Evolutionary conservation across 2,888 invertebrate genomes (phyloP), one percentile per base, ranked within the genome.

Genomic region (Ornithoptera alexandrae): DNA sequence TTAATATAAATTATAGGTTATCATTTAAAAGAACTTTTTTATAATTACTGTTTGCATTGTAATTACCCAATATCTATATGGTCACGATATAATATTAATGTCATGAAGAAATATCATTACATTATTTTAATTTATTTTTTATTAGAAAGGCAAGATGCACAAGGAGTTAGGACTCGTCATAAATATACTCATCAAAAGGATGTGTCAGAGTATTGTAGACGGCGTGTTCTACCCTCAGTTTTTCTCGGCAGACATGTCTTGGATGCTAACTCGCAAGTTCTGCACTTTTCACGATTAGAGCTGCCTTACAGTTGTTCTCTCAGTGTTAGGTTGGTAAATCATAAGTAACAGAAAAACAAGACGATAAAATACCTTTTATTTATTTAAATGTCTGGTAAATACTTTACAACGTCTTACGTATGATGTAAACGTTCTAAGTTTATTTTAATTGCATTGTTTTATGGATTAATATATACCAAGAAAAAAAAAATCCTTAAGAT

Each of bases 271-370:
- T 81, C 90, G 1, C 77, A 88, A 71, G 81, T 89, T 46, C 71
- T 92, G 56, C 86, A 87, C 67, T 90, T 91, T 72, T 83, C 88
- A 2, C 82, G 78, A 56, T 73, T 86, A 42, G 88, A 89, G 57
- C 62, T 87, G 20, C 90, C 91, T 0, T 92, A 92, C 65, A 89
- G 83, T 75, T 92, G 92, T 74, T 86, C 80, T 71, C 79, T 90
- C 62, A 87, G 84, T 73, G 77, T 91, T 24, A 89, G 90, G 92
- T 92, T 58, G 10, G 73, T 74, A 61, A 22, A 17, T 18, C 18
- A 53, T 53, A 53, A 53, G 7, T n/a, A n/a, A 46, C 15, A 46
- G 12, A 46, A 15, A 46, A 2, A 46, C 30, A 46, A 46, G 1
- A 39, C 1, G 7, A 10, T 0, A 10, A 46, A 46, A 12, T 46